Conservation (phyloP, 2,113 vertebrate genomes). For the Actinemys pallida region DNA sequence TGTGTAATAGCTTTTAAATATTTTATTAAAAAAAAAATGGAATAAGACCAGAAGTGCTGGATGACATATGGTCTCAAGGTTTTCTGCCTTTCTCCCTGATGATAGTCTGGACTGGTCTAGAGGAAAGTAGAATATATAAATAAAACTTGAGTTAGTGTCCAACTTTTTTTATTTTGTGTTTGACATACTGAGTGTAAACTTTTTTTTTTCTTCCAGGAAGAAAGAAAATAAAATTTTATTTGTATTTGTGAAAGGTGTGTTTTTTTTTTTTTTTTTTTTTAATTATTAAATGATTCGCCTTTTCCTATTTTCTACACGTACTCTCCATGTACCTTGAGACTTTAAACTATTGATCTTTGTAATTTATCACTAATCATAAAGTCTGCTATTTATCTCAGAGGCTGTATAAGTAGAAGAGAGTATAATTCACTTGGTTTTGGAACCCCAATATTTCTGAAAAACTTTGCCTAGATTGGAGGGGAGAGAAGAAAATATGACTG, state of each 20-base stretch:
- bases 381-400: neutral
- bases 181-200: conserved; percentile 46
- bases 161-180: neutral
- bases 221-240: conserved; percentile 79
- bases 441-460: neutral
- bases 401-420: neutral
- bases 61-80: neutral
- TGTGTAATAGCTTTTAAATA: neutral
- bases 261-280: no score
- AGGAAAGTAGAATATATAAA: conserved; percentile 9
- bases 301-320: neutral
- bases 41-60: neutral
- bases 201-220: conserved; percentile 72
- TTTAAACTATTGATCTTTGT: neutral
- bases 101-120: neutral
- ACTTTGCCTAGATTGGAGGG: neutral
- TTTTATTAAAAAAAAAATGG: neutral
- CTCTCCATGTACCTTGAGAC: neutral
- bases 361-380: neutral
- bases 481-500: neutral
- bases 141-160: neutral
- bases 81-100: neutral
- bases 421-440: neutral
- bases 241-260: conserved; percentile 58
- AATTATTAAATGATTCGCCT: neutral